phyloP scores from a whole-genome alignment of 2,113 vertebrate genomes.

The Empidonax traillii region DNA sequence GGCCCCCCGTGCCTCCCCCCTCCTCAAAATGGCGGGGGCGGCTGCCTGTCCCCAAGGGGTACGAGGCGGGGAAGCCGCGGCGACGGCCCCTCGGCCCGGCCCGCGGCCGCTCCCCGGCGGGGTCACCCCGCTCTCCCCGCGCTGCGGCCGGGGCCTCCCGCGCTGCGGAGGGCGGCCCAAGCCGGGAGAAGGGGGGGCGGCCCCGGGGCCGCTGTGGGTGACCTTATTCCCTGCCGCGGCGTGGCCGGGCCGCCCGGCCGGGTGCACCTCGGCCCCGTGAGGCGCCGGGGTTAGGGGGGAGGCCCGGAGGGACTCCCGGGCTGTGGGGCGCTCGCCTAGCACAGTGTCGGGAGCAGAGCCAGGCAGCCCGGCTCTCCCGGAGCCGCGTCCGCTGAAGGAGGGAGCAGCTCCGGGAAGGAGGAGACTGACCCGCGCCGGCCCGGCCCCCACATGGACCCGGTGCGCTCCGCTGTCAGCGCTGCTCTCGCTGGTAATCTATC shows the following conservation, averaged over 20 bases:
- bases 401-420: not conserved
- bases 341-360: not conserved
- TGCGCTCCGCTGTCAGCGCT: not conserved
- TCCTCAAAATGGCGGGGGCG: too few relatives aligned
- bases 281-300: not conserved
- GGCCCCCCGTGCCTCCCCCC: too few relatives aligned
- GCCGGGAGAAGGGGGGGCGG: not conserved
- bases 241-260: not conserved
- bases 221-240: not conserved
- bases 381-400: not conserved
- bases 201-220: not conserved
- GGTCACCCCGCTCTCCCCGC: not conserved
- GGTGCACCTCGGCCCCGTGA: not conserved
- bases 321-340: not conserved
- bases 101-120: too few relatives aligned
- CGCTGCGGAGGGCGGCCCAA: not conserved
- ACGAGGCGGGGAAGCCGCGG: too few relatives aligned
- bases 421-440: fast-evolving
- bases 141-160: not conserved
- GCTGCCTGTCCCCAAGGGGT: too few relatives aligned
- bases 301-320: not conserved
- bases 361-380: not conserved
- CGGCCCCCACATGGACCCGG: not conserved
- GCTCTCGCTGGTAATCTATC: not conserved
- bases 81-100: too few relatives aligned